Percentiles rank a stretch among this genome's conserved stretches.
These are phyloP conservation scores for Orthosia cruda DNA, from an alignment of 2,888 invertebrate genomes.

Conservation along the genomic window DNA sequence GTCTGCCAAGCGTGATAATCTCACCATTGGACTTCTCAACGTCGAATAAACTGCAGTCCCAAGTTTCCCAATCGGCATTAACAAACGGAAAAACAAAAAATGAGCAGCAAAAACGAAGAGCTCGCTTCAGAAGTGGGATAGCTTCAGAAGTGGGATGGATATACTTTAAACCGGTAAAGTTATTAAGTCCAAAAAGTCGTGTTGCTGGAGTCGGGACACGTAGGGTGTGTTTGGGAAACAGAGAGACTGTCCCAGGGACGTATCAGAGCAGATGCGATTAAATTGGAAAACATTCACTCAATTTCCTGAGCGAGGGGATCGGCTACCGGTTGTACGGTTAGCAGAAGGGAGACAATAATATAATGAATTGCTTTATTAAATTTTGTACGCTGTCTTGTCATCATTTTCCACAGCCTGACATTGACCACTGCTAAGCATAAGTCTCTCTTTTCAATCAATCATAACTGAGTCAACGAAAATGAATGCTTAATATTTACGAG, in stretches of 20 bases:
- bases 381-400: no score
- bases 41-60: background rate
- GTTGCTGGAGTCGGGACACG: slow-evolving; percentile 64
- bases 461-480: no score
- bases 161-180: slow-evolving; percentile 60
- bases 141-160: slow-evolving; percentile 38
- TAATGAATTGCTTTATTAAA: no score
- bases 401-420: no score
- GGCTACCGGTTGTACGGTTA: slow-evolving; percentile 77
- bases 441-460: background rate
- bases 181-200: slow-evolving; percentile 67
- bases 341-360: slow-evolving; percentile 66
- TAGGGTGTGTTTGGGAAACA: slow-evolving; percentile 73
- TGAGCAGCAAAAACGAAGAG: slow-evolving; percentile 33
- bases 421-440: no score
- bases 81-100: slow-evolving; percentile 46
- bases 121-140: slow-evolving; percentile 26
- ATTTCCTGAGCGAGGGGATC: slow-evolving; percentile 88
- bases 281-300: slow-evolving; percentile 92
- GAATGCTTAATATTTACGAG: background rate
- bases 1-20: background rate
- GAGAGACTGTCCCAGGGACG: slow-evolving; percentile 77
- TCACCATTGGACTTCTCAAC: background rate
- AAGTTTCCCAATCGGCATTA: slow-evolving; percentile 18
- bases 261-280: slow-evolving; percentile 90